These are phyloP conservation scores for Epinotia demarniana DNA, from an alignment of 2,888 invertebrate genomes.

Conservation along the genomic window DNA sequence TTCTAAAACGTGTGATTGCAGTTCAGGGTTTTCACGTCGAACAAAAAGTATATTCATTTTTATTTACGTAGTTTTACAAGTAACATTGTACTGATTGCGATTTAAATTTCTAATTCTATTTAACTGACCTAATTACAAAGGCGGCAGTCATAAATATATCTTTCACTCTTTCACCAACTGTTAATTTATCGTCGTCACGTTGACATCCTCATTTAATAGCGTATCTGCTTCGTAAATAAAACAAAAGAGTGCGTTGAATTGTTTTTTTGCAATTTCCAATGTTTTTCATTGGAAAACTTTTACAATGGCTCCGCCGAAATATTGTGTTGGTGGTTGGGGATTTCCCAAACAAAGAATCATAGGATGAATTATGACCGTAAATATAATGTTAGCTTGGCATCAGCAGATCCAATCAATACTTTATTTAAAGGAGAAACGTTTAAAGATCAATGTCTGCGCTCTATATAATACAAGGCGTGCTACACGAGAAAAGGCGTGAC, in stretches of 20 bases:
- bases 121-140: background rate
- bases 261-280: slow-evolving; percentile 20
- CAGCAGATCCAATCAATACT: background rate
- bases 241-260: slow-evolving; percentile 15
- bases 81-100: background rate
- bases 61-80: too few relatives aligned
- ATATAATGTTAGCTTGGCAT: slow-evolving; percentile 15
- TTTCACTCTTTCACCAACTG: background rate
- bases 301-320: slow-evolving; percentile 19
- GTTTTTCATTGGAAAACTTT: slow-evolving; percentile 27
- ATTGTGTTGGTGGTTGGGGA: background rate
- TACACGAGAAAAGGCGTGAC: too few relatives aligned
- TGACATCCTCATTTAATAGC: slow-evolving; percentile 19
- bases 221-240: slow-evolving; percentile 11
- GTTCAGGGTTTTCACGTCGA: too few relatives aligned
- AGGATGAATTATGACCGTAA: slow-evolving; percentile 11
- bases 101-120: background rate
- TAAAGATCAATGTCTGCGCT: background rate
- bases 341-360: slow-evolving; percentile 1
- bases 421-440: background rate
- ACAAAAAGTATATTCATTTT: too few relatives aligned
- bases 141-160: background rate
- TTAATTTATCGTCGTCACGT: slow-evolving; percentile 3
- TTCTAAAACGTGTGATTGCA: too few relatives aligned
- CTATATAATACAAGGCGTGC: too few relatives aligned